Evolutionary conservation across 2,888 invertebrate genomes (phyloP).

Genomic region (Stenodera caucasica): DNA sequence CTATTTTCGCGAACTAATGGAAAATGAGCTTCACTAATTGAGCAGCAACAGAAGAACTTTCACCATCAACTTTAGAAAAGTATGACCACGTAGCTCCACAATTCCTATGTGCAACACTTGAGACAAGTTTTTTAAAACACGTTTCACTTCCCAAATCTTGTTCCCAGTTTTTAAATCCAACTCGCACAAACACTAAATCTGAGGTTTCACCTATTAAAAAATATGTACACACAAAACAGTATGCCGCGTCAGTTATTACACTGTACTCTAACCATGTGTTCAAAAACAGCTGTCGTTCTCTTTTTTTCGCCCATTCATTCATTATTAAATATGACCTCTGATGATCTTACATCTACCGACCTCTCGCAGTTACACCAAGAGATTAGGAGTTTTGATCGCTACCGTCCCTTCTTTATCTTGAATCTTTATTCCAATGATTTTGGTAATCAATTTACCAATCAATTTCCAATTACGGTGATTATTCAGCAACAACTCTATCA

Average conservation of each 20-base stretch:
- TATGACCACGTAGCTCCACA: not conserved
- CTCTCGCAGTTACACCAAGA: too few species aligned
- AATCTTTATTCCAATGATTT: too few species aligned
- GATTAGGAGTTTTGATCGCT: too few species aligned
- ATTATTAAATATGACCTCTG: too few species aligned
- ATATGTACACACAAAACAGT: not conserved
- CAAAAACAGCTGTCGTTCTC: too few species aligned
- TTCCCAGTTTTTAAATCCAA: slow-evolving; percentile 13
- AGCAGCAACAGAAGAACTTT: not conserved
- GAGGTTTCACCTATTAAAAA: not conserved
- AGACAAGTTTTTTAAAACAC: slow-evolving; percentile 5
- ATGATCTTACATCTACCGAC: too few species aligned
- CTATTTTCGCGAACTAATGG: slow-evolving; percentile 13
- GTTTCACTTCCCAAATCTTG: slow-evolving; percentile 5
- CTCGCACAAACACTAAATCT: slow-evolving; percentile 2
- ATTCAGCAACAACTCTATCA: too few species aligned
- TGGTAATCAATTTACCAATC: too few species aligned
- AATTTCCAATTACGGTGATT: too few species aligned
- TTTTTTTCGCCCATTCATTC: too few species aligned
- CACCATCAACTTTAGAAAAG: not conserved
- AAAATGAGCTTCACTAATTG: slow-evolving; percentile 10
- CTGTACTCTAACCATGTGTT: not conserved
- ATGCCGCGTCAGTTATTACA: not conserved
- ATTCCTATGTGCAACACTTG: slow-evolving; percentile 10
- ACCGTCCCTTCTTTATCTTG: too few species aligned